These are phyloP conservation scores for Hyalella azteca DNA, from an alignment of 2,888 invertebrate species.

Conservation along the genomic window DNA sequence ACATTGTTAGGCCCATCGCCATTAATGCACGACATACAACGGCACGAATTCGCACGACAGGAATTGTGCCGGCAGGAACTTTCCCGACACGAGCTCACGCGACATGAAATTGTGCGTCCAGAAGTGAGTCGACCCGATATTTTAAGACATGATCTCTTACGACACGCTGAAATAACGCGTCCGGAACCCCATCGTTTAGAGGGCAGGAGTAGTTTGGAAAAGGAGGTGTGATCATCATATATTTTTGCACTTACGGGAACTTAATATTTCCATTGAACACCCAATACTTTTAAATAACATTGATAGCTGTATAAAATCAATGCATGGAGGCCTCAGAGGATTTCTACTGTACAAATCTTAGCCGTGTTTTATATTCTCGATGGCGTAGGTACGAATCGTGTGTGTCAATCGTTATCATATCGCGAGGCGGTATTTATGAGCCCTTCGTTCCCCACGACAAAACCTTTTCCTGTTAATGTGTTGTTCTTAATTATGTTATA, in stretches of 20 bases:
- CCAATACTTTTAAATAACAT: neutral
- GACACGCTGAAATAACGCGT: slow-evolving; percentile 47
- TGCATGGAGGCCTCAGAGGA: neutral
- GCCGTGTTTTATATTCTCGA: neutral
- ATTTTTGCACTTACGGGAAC: too few species aligned
- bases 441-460: neutral
- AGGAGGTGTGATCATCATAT: slow-evolving; percentile 56
- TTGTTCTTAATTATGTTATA: slow-evolving; percentile 32
- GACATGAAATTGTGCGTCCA: slow-evolving; percentile 51
- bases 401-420: neutral
- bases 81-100: slow-evolving; percentile 43
- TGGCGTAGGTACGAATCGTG: too few species aligned
- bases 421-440: neutral
- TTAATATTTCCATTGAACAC: neutral
- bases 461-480: neutral
- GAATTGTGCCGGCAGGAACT: slow-evolving; percentile 30
- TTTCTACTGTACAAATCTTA: slow-evolving; percentile 14
- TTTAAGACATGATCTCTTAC: slow-evolving; percentile 48
- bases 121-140: slow-evolving; percentile 55
- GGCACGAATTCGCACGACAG: slow-evolving; percentile 34
- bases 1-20: slow-evolving; percentile 50
- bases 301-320: neutral
- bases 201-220: slow-evolving; percentile 49
- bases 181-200: slow-evolving; percentile 52
- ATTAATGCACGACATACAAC: slow-evolving; percentile 48